A percentile compares a stretch with the other conserved stretches of the same genome.
These are phyloP conservation scores for Tyto alba DNA, from an alignment of 2,113 vertebrate genomes.

Conservation along the genomic window DNA sequence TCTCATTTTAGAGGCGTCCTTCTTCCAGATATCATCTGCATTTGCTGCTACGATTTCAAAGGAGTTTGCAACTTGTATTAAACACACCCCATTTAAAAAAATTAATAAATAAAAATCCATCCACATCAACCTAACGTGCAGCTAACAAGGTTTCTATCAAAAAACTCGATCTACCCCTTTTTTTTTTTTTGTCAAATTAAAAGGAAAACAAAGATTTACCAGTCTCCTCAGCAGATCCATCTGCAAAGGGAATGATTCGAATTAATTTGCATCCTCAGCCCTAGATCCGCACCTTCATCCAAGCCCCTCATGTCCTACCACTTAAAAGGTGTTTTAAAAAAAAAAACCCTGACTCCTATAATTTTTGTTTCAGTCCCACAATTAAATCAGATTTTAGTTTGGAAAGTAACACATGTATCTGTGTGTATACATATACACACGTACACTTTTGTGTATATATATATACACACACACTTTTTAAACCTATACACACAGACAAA, in stretches of 20 bases:
- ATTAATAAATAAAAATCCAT: background rate
- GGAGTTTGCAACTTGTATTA: background rate
- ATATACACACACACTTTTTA: background rate
- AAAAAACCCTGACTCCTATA: no score
- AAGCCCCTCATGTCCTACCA: no score
- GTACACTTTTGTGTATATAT: no score
- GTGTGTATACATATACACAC: no score
- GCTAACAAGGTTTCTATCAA: fast-evolving
- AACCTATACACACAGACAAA: no score
- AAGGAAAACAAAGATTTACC: background rate
- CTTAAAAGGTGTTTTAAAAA: no score
- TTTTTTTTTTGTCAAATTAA: no score
- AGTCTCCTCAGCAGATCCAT: background rate
- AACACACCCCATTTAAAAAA: background rate
- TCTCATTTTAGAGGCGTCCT: background rate
- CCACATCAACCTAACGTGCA: fast-evolving
- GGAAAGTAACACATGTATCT: background rate
- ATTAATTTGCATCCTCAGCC: no score
- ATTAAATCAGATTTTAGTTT: background rate
- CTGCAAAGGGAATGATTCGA: background rate
- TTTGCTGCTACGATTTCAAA: background rate
- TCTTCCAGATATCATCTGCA: no score
- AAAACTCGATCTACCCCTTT: fast-evolving
- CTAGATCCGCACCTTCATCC: fast-evolving
- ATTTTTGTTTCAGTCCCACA: background rate